These are phyloP conservation scores for Wiebesia pumilae DNA, from an alignment of 1,140 invertebrate genomes.

Conservation along the genomic window DNA sequence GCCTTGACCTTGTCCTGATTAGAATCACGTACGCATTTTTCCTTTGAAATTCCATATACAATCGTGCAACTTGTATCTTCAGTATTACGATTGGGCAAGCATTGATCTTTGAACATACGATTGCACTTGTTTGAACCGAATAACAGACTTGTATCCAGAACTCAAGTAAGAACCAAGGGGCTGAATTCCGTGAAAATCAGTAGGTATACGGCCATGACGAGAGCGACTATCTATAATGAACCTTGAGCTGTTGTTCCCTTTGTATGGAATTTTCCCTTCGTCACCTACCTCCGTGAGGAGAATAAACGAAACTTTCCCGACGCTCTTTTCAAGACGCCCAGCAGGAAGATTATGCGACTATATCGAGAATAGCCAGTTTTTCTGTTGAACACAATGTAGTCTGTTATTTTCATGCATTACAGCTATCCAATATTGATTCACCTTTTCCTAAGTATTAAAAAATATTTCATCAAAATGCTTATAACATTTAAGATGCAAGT, in stretches of 20 bases:
- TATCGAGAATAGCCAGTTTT: no score
- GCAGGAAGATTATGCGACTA: no score
- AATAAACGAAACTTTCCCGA: no score
- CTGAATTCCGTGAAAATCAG: not conserved
- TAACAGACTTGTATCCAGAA: not conserved
- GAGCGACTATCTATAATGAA: not conserved
- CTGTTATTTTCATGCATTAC: no score
- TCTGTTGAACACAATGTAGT: no score
- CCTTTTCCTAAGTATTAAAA: no score
- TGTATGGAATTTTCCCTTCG: not conserved
- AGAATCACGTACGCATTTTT: not conserved
- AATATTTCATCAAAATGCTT: no score
- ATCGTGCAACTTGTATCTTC: constrained; percentile 6
- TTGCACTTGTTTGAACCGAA: not conserved
- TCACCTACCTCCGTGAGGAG: not conserved
- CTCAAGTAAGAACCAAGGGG: not conserved
- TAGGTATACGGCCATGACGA: not conserved
- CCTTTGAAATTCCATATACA: not conserved
- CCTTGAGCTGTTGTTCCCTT: not conserved
- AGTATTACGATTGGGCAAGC: not conserved
- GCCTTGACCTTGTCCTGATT: not conserved
- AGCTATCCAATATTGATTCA: no score
- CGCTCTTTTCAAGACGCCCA: no score
- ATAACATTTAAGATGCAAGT: no score
- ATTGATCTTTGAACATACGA: not conserved